phyloP scores from a whole-genome alignment of 2,113 vertebrate species.

The Noturus placidus region DNA sequence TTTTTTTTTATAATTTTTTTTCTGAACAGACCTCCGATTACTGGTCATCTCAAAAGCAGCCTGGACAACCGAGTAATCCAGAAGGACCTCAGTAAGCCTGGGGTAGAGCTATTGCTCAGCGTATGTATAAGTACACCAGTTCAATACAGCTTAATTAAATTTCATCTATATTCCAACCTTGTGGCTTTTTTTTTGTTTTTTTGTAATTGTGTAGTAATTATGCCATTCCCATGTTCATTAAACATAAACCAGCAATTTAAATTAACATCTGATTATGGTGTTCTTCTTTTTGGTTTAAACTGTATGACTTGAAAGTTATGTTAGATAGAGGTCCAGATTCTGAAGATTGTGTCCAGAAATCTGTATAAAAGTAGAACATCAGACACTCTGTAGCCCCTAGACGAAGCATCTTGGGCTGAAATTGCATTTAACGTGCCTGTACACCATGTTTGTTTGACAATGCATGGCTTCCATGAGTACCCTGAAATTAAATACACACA shows the following conservation, averaged over 20 bases:
- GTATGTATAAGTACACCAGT: conserved; percentile 41
- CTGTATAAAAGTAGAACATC: neutral
- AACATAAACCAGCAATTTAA: neutral
- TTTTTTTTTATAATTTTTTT: conserved; percentile 53
- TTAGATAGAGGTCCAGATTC: neutral
- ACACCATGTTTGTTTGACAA: neutral
- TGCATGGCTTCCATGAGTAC: neutral
- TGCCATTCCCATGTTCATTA: neutral
- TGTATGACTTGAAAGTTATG: neutral
- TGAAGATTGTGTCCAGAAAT: neutral
- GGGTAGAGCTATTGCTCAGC: conserved; percentile 60
- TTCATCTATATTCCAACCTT: neutral
- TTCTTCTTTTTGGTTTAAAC: neutral
- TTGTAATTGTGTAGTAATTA: neutral
- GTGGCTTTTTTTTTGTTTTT: neutral
- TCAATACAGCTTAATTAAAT: neutral
- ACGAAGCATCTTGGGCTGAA: neutral
- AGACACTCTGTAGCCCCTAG: neutral
- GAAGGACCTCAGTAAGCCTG: conserved; percentile 53
- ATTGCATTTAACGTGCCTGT: neutral
- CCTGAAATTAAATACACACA: neutral
- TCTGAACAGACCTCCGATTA: conserved; percentile 62
- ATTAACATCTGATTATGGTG: neutral
- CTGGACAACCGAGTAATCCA: conserved; percentile 56
- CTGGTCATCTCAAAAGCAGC: conserved; percentile 43